Evolutionary conservation across 53 echinoderm and acorn worm genomes (phyloP).

Genomic region (Hippasteria phrygiana): DNA sequence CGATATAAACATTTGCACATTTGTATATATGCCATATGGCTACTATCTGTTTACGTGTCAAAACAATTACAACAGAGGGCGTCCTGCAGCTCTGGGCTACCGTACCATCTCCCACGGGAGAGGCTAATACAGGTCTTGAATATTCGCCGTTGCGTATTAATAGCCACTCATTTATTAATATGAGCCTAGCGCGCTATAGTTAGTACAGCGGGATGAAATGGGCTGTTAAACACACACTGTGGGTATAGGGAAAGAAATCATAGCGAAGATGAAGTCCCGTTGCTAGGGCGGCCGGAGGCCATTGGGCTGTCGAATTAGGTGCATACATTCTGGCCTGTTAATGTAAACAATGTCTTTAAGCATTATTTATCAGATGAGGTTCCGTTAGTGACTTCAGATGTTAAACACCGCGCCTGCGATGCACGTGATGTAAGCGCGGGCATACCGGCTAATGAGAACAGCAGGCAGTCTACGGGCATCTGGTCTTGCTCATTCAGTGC

Average conservation of each 20-base stretch:
- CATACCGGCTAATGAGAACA: neutral
- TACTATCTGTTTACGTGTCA: too few relatives aligned
- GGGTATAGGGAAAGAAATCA: neutral
- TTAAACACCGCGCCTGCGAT: neutral
- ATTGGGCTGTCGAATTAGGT: neutral
- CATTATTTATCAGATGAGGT: neutral
- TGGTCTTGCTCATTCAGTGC: neutral
- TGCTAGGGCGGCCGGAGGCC: neutral
- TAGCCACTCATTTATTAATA: constrained; percentile 48
- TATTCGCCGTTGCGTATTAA: constrained; percentile 34
- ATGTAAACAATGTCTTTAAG: constrained; percentile 18
- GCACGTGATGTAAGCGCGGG: neutral
- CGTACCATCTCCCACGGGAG: neutral
- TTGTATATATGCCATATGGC: neutral
- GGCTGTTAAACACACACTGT: neutral
- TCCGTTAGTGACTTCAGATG: neutral
- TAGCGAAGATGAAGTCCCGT: neutral
- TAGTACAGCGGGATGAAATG: neutral
- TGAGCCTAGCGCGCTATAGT: constrained; percentile 21
- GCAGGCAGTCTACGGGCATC: neutral
- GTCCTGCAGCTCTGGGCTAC: neutral
- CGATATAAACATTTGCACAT: too few relatives aligned
- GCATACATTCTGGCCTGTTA: neutral
- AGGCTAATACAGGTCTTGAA: constrained; percentile 42
- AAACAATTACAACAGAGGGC: constrained; percentile 24